phyloP scores from a whole-genome alignment of 2,888 invertebrate genomes.

The Phengaris alcon region DNA sequence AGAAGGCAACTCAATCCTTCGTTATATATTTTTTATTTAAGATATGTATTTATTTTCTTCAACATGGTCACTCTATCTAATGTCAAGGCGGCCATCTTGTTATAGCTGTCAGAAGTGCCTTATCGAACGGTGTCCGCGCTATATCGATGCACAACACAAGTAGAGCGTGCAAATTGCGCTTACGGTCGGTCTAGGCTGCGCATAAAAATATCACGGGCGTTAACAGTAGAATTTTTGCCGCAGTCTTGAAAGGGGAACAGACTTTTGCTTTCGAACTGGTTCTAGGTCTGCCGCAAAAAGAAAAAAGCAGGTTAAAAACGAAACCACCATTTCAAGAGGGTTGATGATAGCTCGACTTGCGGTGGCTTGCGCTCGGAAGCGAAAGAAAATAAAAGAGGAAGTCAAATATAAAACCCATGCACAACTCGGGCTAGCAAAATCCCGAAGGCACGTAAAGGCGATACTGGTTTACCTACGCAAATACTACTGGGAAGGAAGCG shows the following conservation, averaged over 20 bases:
- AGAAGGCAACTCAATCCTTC: conserved; percentile 48
- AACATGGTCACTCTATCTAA: neutral
- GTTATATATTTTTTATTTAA: neutral
- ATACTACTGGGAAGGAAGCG: conserved; percentile 46
- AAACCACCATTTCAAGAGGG: conserved; percentile 77
- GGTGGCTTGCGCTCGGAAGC: conserved; percentile 51
- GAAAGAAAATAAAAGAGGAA: conserved; percentile 43
- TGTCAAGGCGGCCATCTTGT: neutral
- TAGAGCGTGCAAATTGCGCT: conserved; percentile 68
- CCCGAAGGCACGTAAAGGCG: conserved; percentile 50
- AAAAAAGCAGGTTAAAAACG: conserved; percentile 57
- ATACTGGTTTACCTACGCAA: conserved; percentile 51
- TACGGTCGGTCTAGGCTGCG: conserved; percentile 80
- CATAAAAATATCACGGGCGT: conserved; percentile 88
- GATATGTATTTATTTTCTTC: neutral
- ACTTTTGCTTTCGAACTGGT: conserved; percentile 82
- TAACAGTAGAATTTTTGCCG: conserved; percentile 86
- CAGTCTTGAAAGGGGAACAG: conserved; percentile 87
- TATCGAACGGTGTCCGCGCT: conserved; percentile 47
- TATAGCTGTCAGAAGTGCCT: conserved; percentile 42
- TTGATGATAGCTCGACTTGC: conserved; percentile 66
- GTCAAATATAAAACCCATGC: conserved; percentile 66
- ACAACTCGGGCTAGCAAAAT: conserved; percentile 63
- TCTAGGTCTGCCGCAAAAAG: conserved; percentile 78
- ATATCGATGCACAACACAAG: conserved; percentile 54